Evolutionary conservation across 1,140 invertebrate species (phyloP).

Genomic region (Potamilus streckersoni): DNA sequence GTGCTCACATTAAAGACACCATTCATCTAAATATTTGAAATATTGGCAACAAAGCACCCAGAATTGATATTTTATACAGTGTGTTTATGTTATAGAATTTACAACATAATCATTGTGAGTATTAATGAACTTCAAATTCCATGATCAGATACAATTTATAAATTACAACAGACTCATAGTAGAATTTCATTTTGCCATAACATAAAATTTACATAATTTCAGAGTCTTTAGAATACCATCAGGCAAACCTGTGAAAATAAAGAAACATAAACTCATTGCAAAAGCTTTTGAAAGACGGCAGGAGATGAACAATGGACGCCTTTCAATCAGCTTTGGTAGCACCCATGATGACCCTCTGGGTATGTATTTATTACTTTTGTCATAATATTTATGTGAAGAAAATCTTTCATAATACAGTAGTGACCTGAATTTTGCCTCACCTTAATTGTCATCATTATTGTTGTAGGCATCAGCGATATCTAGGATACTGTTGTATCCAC

Average conservation of each 20-base stretch:
- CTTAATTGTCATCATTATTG: too few relatives aligned
- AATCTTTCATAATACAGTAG: too few relatives aligned
- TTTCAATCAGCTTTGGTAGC: slow-evolving; percentile 86
- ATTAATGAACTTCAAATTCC: neutral
- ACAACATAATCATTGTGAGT: neutral
- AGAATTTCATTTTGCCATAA: neutral
- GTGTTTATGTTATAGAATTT: slow-evolving; percentile 2
- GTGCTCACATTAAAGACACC: too few relatives aligned
- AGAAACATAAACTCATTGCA: slow-evolving; percentile 90
- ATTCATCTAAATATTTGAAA: too few relatives aligned
- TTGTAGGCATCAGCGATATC: too few relatives aligned
- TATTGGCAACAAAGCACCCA: too few relatives aligned
- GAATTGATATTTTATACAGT: too few relatives aligned
- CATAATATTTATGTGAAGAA: neutral
- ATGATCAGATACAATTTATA: neutral
- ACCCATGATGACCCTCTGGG: slow-evolving; percentile 89
- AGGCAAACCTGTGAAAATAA: slow-evolving; percentile 70
- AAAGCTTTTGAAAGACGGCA: slow-evolving; percentile 88
- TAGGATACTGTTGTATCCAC: too few relatives aligned
- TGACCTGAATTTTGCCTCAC: too few relatives aligned
- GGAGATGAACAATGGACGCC: slow-evolving; percentile 83
- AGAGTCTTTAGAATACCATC: slow-evolving; percentile 44
- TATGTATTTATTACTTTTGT: slow-evolving; percentile 31
- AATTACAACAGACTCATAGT: slow-evolving; percentile 4
- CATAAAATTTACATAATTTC: slow-evolving; percentile 9